Evolutionary conservation across 1,140 invertebrate genomes (phyloP).

Genomic region (Holcopasites calliopsidis): DNA sequence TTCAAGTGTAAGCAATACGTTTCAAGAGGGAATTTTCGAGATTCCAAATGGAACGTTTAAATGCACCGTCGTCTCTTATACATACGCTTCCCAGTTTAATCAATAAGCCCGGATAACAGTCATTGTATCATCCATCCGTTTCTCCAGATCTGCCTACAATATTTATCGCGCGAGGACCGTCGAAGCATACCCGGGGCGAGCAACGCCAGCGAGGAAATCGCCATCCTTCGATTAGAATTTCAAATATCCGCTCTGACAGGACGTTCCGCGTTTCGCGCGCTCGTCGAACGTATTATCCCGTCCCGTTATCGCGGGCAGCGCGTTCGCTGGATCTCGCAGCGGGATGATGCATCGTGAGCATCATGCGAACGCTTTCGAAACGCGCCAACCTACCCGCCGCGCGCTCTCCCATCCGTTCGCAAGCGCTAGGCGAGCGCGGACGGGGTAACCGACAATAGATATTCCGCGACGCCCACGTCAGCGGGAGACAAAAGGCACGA

Average conservation of each 20-base stretch:
- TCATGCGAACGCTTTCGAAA: slow-evolving; percentile 28
- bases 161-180: too few relatives aligned
- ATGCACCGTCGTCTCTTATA: too few relatives aligned
- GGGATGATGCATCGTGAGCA: slow-evolving; percentile 43
- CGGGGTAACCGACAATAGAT: slow-evolving; percentile 61
- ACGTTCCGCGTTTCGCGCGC: slow-evolving; percentile 19
- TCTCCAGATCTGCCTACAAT: too few relatives aligned
- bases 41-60: too few relatives aligned
- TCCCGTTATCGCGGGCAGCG: slow-evolving; percentile 56
- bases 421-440: neutral
- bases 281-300: slow-evolving; percentile 46
- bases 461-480: slow-evolving; percentile 63
- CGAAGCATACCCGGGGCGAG: neutral
- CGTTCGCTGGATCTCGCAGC: slow-evolving; percentile 28
- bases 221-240: slow-evolving; percentile 17
- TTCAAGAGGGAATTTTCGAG: too few relatives aligned
- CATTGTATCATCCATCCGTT: too few relatives aligned
- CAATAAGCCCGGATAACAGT: too few relatives aligned
- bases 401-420: neutral
- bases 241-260: slow-evolving; percentile 14
- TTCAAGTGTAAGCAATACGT: too few relatives aligned
- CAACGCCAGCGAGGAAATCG: neutral
- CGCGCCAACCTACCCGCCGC: neutral
- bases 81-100: too few relatives aligned
- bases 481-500: slow-evolving; percentile 62